Base-by-base conservation (phyloP, 2,888 invertebrate genomes). In the Catocala nupta region DNA sequence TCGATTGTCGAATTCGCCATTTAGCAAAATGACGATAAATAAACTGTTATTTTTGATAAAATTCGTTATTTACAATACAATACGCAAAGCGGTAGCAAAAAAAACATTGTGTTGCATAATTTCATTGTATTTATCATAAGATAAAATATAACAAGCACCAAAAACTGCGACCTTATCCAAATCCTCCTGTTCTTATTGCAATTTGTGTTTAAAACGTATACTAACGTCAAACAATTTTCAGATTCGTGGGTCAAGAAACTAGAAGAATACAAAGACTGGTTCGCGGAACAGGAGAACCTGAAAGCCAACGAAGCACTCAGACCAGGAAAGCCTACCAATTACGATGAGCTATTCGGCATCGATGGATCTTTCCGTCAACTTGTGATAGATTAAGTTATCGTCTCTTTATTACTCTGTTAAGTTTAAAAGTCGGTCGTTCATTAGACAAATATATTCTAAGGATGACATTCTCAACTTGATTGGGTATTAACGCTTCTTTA, bases 281-380 rank as follows among this genome's bases (percentile, higher is more conserved):
- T 98, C 87, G 95, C 96, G 77, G 96, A 96, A 68, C 97, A 98
- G 81, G 97, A 98, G 83, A 94, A 95, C 48, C 89, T 96, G 39
- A 97, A 97, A 84, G 96, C 97, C 11, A 97, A 97, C 76, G 98
- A 98, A 86, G 90, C 96, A 0, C 95, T 97, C 65, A 95, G 98
- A 82, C 97, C 97, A 0, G 98, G 97, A 48, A 97, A 97, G 84
- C 97, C 97, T 68, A 98, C 97, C 84, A 97, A 97, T 75, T 96
- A 96, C 73, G 97, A 98, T 74, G 98, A 98, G 81, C 95, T 98
- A 5, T 98, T 98, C 81, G 98, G 98, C n/a, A 95, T 98, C 81
- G 98, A 98, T 80, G 98, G 98, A 47, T 97, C 98, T 53, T 98
- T 98, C 95, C 96, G 97, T 81, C 97, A 98, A 88, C 92, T 98